phyloP scores from a whole-genome alignment of 92 coral and sea anemone genomes.

The Zoanthus gigantus region DNA sequence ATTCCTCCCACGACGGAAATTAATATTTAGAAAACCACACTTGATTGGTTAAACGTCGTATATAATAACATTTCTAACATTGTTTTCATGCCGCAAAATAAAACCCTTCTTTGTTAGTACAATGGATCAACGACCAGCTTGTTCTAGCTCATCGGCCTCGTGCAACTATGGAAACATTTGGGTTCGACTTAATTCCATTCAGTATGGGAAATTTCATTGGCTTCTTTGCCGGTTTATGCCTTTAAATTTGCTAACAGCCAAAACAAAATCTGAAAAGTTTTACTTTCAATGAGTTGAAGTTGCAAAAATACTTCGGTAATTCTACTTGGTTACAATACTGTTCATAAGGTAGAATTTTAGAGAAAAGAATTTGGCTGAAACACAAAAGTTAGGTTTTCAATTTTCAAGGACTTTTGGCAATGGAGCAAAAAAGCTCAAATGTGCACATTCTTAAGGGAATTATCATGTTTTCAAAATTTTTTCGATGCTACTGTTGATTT shows the following conservation, averaged over 20 bases:
- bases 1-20: conserved; percentile 76
- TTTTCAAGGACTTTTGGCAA: conserved; percentile 29
- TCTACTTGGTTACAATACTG: not conserved
- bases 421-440: conserved; percentile 28
- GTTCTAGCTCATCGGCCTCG: conserved; percentile 12
- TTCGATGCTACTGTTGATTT: not conserved
- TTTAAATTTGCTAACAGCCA: not conserved
- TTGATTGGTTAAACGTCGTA: conserved; percentile 67
- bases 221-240: not conserved
- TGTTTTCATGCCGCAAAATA: conserved; percentile 71
- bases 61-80: conserved; percentile 81
- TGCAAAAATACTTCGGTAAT: not conserved
- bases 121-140: conserved; percentile 48
- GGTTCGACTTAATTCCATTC: not conserved
- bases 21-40: conserved; percentile 55
- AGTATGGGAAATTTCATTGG: not conserved
- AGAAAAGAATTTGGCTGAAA: conserved; percentile 14
- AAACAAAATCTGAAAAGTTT: not conserved
- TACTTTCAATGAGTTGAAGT: not conserved
- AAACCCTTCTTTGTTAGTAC: conserved; percentile 73
- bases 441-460: conserved; percentile 20
- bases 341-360: not conserved
- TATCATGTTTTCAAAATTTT: conserved; percentile 15
- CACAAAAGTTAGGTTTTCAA: not conserved
- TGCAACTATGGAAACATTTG: conserved; percentile 37